Evolutionary conservation across 2,113 vertebrate genomes (phyloP).

Genomic region (Anguilla japonica): DNA sequence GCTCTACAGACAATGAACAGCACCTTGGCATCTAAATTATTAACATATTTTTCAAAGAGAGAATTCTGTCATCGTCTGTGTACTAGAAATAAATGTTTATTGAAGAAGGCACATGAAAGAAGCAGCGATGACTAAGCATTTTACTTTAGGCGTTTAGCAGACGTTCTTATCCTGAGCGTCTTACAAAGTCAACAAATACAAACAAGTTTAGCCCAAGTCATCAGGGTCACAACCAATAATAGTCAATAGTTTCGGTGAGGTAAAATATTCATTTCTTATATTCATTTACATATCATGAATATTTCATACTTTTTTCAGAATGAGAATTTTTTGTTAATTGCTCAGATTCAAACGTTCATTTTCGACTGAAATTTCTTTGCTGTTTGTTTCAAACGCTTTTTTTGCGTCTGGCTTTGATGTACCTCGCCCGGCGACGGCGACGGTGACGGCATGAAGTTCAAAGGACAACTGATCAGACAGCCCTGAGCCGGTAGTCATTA

Average conservation of each 20-base stretch:
- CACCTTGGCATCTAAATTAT: slow-evolving; percentile 12
- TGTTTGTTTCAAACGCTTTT: not conserved
- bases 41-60: not conserved
- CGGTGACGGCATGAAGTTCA: not conserved
- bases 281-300: not conserved
- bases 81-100: not conserved
- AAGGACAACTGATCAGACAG: not conserved
- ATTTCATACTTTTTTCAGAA: not conserved
- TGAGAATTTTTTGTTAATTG: not conserved
- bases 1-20: not conserved
- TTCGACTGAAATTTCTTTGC: not conserved
- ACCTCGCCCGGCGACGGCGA: not conserved
- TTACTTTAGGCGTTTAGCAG: too few relatives aligned
- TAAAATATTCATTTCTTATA: not conserved
- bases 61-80: not conserved
- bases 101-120: not conserved
- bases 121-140: not conserved
- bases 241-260: not conserved
- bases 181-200: too few relatives aligned
- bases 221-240: too few relatives aligned
- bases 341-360: not conserved
- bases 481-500: not conserved
- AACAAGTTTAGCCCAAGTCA: too few relatives aligned
- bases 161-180: too few relatives aligned
- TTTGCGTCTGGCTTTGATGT: not conserved